Evolutionary conservation across 2,797 vertebrate species (phyloP).

Genomic region (Periparus ater): DNA sequence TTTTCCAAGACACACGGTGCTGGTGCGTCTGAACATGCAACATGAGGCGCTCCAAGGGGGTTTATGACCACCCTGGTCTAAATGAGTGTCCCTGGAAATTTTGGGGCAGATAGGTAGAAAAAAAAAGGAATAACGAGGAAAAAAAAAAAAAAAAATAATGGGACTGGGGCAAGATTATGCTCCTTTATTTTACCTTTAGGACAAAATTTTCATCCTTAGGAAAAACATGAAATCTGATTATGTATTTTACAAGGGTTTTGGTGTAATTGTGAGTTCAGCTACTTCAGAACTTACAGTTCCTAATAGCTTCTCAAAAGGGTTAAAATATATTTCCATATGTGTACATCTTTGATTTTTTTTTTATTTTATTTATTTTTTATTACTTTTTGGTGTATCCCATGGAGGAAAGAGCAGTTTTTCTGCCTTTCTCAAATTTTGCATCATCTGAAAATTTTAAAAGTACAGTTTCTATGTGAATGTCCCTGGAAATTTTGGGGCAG

Average conservation of each 20-base stretch:
- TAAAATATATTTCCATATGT: neutral
- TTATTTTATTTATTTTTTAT: too few relatives aligned
- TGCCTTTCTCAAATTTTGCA: neutral
- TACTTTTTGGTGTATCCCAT: neutral
- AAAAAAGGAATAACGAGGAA: too few relatives aligned
- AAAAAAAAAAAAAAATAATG: too few relatives aligned
- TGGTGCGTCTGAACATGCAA: accelerated
- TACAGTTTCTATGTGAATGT: neutral
- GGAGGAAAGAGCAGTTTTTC: neutral
- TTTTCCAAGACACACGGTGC: neutral
- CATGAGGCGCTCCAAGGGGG: accelerated
- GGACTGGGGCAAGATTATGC: neutral
- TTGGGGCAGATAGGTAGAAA: neutral
- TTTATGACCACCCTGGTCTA: neutral
- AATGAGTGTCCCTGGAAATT: neutral
- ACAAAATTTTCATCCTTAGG: neutral
- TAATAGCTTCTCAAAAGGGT: neutral
- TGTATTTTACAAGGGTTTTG: neutral
- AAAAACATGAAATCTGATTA: neutral
- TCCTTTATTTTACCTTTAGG: neutral
- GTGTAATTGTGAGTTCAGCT: neutral
- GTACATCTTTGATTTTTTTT: neutral
- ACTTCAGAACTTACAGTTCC: neutral
- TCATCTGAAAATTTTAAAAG: neutral
- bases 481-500: too few relatives aligned